These are phyloP conservation scores for Tethea ocularis DNA, from an alignment of 2,888 invertebrate genomes.

Conservation along the genomic window DNA sequence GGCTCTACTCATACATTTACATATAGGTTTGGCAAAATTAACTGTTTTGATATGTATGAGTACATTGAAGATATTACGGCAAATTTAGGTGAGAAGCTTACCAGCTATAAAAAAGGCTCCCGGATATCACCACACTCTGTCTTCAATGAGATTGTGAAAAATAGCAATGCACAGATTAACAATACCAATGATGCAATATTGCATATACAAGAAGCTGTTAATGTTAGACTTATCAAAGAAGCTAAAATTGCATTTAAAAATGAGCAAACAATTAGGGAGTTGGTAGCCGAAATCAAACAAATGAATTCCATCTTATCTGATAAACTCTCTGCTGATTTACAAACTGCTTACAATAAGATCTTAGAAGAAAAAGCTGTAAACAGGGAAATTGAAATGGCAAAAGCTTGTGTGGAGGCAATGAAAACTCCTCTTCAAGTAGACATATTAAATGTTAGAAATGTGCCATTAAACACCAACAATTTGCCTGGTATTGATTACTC, in stretches of 20 bases:
- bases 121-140: conserved; percentile 62
- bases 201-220: conserved; percentile 72
- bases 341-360: conserved; percentile 55
- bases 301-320: conserved; percentile 73
- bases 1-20: conserved; percentile 85
- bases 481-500: conserved; percentile 46
- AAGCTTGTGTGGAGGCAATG: conserved; percentile 69
- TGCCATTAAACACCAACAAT: conserved; percentile 51
- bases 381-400: conserved; percentile 68
- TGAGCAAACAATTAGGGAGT: conserved; percentile 67
- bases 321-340: conserved; percentile 63
- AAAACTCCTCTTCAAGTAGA: conserved; percentile 59
- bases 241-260: conserved; percentile 71
- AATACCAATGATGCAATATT: conserved; percentile 71
- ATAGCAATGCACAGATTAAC: conserved; percentile 66
- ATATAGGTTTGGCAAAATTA: conserved; percentile 85
- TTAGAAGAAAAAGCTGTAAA: conserved; percentile 57
- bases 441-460: conserved; percentile 59
- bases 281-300: conserved; percentile 76
- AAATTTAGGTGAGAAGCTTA: conserved; percentile 79
- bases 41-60: conserved; percentile 81
- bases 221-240: conserved; percentile 65
- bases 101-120: conserved; percentile 71
- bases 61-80: conserved; percentile 80
- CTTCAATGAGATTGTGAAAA: conserved; percentile 72